Conservation (phyloP, 2,113 vertebrate species). For the Periophthalmus modestus region DNA sequence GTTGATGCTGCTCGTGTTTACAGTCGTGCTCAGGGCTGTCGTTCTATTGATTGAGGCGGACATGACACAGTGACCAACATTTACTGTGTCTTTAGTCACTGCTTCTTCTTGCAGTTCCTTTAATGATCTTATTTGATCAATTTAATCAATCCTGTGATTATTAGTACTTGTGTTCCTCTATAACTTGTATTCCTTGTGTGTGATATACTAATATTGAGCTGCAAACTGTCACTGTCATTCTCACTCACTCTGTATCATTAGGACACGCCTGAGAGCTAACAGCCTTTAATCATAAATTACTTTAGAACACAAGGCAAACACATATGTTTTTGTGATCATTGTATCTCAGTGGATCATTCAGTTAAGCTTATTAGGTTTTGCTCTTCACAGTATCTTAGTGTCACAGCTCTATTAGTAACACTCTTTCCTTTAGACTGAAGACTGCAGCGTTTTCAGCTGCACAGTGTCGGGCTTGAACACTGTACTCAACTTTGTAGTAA, state of each 20-base stretch:
- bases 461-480: neutral
- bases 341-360: neutral
- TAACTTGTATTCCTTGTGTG: neutral
- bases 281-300: conserved; percentile 16
- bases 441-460: conserved; percentile 14
- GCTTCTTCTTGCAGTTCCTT: too few species aligned
- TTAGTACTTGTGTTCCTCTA: neutral
- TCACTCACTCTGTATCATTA: neutral
- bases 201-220: neutral
- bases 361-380: conserved; percentile 12
- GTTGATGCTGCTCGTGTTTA: neutral
- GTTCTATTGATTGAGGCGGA: neutral
- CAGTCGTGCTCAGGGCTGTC: neutral
- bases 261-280: neutral
- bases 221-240: neutral
- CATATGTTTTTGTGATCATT: neutral
- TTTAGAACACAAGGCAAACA: conserved; percentile 3
- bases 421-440: conserved; percentile 47
- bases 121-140: too few species aligned
- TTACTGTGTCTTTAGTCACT: too few species aligned
- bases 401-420: conserved; percentile 35
- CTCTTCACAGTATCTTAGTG: neutral
- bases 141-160: too few species aligned
- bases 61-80: too few species aligned
- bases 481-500: neutral